Evolutionary conservation across 2,888 invertebrate species (phyloP).

Genomic region (Apamea sordens): DNA sequence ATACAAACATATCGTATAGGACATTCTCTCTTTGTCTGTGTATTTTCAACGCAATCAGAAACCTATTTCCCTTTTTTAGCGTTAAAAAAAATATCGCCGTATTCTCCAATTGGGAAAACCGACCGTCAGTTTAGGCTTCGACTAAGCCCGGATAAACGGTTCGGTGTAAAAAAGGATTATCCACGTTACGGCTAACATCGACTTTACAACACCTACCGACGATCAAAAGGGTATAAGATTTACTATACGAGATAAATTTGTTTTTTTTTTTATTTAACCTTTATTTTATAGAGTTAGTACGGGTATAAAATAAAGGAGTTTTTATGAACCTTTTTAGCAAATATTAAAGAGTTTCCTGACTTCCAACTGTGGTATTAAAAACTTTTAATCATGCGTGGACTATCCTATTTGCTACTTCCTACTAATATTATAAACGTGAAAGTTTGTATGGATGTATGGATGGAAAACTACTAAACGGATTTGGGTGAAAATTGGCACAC

Average conservation of each 20-base stretch:
- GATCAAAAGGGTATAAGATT: slow-evolving; percentile 50
- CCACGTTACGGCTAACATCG: slow-evolving; percentile 44
- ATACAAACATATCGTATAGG: background rate
- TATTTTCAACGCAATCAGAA: slow-evolving; percentile 26
- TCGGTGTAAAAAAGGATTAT: slow-evolving; percentile 59
- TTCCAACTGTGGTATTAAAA: too few species aligned
- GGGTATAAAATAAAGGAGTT: slow-evolving; percentile 5
- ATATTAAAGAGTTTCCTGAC: background rate
- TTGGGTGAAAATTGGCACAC: too few species aligned
- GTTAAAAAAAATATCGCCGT: slow-evolving; percentile 31
- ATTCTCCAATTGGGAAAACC: slow-evolving; percentile 22
- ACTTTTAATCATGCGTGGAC: background rate
- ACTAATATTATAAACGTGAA: too few species aligned
- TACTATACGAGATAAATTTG: slow-evolving; percentile 25
- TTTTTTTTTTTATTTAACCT: slow-evolving; percentile 22
- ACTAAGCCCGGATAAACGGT: slow-evolving; percentile 55
- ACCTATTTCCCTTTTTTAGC: slow-evolving; percentile 31
- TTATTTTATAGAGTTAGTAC: background rate
- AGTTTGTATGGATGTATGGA: too few species aligned
- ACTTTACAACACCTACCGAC: slow-evolving; percentile 48
- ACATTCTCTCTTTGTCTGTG: background rate
- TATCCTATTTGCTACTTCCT: too few species aligned
- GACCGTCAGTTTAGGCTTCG: slow-evolving; percentile 26
- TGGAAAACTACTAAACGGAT: too few species aligned
- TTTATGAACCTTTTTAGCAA: background rate